phyloP scores from a whole-genome alignment of 1,140 invertebrate genomes.

The Pseudachorutes palmiensis region DNA sequence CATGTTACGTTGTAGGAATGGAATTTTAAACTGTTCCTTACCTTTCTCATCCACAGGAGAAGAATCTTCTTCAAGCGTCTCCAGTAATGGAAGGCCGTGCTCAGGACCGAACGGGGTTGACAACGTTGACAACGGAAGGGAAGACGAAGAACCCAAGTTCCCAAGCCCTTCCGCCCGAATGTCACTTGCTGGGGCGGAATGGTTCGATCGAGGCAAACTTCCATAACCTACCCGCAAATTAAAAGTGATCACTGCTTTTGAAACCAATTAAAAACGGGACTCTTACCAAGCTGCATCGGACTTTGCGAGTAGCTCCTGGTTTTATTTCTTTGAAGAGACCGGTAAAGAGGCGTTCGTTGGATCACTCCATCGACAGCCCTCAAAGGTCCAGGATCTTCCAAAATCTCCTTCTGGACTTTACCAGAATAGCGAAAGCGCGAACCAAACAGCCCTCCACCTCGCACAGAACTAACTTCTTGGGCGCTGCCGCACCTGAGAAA shows the following conservation, averaged over 20 bases:
- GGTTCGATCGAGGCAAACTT: constrained; percentile 69
- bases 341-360: constrained; percentile 35
- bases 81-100: constrained; percentile 49
- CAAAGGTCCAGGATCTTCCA: constrained; percentile 53
- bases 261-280: constrained; percentile 1
- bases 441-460: constrained; percentile 87
- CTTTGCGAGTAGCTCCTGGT: constrained; percentile 34
- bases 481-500: constrained; percentile 31
- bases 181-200: constrained; percentile 54
- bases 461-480: constrained; percentile 72
- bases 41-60: constrained; percentile 35
- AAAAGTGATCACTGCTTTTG: neutral
- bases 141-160: constrained; percentile 39
- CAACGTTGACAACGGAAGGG: constrained; percentile 44
- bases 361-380: constrained; percentile 28
- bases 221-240: constrained; percentile 56
- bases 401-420: constrained; percentile 75
- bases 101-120: constrained; percentile 48
- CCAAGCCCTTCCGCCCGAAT: constrained; percentile 42
- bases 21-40: constrained; percentile 21
- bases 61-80: constrained; percentile 55
- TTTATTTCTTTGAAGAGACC: constrained; percentile 35
- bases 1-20: no score
- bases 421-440: constrained; percentile 88
- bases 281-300: constrained; percentile 32